Evolutionary conservation across 1,140 invertebrate genomes (phyloP), one percentile per base, ranked within the genome.

Genomic region (Ephestia elutella): DNA sequence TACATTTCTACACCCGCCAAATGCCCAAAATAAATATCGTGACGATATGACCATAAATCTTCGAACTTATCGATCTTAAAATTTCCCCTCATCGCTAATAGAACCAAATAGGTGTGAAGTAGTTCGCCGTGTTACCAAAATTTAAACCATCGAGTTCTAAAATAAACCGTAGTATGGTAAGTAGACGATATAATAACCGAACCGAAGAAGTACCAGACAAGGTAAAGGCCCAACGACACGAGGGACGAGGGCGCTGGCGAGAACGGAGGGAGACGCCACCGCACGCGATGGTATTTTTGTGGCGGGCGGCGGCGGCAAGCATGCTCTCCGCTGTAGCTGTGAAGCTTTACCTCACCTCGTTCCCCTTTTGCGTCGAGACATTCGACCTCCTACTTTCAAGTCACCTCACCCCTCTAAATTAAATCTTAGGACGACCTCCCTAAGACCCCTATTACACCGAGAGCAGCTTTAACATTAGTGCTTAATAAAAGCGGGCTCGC

Each of bases 311-410:
- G 72, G 65, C 72, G 75, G 74, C 80, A 78, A 81, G 72, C 73
- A 76, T 78, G 71, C 73, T 70, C 71, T 74, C 51, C n/a, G n/a
- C n/a, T n/a, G n/a, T n/a, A n/a, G n/a, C n/a, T 44, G 49, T 30
- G 21, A 3, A 25, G 21, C 21, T 25, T 25, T 66, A 75, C 82
- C n/a, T 80, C 78, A 80, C 82, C n/a, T 83, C 73, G 80, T 73
- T 80, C 82, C 79, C 79, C 80, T 76, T n/a, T n/a, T 78, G 75
- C 71, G 82, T 87, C 84, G 85, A 85, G 80, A 84, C 82, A 70
- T 66, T n/a, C 72, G 68, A 71, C 63, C 66, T 73, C n/a, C 57
- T 69, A 66, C 56, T 60, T 44, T 35, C 28, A 44, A 21, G n/a
- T n/a, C 21, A 55, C 30, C 21, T 48, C 15, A 15, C 13, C 10